Evolutionary conservation across 2,888 invertebrate genomes (phyloP).

Genomic region (Apamea crenata): DNA sequence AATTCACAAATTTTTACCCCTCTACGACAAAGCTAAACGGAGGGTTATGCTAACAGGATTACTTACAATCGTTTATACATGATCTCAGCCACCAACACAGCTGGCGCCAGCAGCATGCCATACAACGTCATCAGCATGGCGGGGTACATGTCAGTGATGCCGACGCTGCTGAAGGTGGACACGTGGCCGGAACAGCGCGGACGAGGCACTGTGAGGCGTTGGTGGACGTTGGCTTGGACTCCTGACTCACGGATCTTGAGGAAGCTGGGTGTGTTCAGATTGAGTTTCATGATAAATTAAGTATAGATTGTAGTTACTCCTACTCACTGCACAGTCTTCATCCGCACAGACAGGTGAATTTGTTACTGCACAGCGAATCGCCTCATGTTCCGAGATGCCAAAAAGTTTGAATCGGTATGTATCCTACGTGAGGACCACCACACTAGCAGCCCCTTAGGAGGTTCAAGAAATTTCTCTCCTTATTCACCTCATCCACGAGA

Average conservation of each 20-base stretch:
- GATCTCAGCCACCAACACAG: constrained; percentile 82
- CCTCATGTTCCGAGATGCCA: no score
- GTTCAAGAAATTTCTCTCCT: no score
- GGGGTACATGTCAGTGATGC: constrained; percentile 89
- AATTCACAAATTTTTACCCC: no score
- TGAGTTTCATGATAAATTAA: not conserved
- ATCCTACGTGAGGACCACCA: not conserved
- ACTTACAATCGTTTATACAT: constrained; percentile 78
- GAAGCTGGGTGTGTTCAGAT: constrained; percentile 65
- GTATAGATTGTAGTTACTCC: not conserved
- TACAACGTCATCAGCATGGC: constrained; percentile 88
- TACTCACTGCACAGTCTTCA: no score
- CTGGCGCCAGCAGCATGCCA: constrained; percentile 83
- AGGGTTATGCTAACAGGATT: no score
- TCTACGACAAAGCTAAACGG: no score
- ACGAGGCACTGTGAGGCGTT: constrained; percentile 90
- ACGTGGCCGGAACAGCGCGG: constrained; percentile 90
- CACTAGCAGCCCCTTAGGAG: not conserved
- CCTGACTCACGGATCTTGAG: constrained; percentile 90
- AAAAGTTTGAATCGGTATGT: not conserved
- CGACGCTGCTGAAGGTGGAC: constrained; percentile 91
- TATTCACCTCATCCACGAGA: no score
- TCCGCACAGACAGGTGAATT: no score
- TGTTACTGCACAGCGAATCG: no score
- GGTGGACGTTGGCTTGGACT: constrained; percentile 85